phyloP scores from a whole-genome alignment of 2,113 vertebrate species.

The Cephalophus harveyi region DNA sequence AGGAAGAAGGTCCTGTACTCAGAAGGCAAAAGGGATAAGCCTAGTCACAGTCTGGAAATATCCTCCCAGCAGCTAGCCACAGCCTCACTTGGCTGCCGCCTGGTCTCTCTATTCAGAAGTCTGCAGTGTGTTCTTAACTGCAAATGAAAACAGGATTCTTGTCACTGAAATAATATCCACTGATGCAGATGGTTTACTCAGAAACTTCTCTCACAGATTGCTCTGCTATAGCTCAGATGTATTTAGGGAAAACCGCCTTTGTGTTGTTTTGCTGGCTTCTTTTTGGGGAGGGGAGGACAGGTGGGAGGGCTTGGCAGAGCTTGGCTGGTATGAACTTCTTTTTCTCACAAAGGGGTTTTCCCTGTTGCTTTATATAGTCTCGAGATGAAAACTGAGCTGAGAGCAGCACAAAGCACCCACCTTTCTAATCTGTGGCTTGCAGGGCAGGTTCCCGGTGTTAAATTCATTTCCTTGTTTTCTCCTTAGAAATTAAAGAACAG shows the following conservation, averaged over 20 bases:
- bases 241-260: background rate
- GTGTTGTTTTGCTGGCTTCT: background rate
- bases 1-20: background rate
- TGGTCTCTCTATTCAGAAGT: background rate
- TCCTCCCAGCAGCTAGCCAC: background rate
- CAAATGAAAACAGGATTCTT: background rate
- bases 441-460: background rate
- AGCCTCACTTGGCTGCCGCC: background rate
- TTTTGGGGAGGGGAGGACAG: background rate
- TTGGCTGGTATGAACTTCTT: background rate
- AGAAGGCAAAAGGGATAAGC: background rate
- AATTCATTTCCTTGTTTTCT: constrained; percentile 43
- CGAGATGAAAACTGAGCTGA: constrained; percentile 5
- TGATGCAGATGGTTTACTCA: background rate
- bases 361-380: background rate
- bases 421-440: background rate
- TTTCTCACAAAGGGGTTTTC: background rate
- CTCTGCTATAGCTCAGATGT: background rate
- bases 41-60: background rate
- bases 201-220: background rate
- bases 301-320: background rate
- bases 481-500: background rate
- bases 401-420: background rate
- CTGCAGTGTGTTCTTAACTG: background rate
- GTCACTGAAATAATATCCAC: background rate